Base-by-base conservation (phyloP, 2,113 vertebrate species). In the Promerops cafer region DNA sequence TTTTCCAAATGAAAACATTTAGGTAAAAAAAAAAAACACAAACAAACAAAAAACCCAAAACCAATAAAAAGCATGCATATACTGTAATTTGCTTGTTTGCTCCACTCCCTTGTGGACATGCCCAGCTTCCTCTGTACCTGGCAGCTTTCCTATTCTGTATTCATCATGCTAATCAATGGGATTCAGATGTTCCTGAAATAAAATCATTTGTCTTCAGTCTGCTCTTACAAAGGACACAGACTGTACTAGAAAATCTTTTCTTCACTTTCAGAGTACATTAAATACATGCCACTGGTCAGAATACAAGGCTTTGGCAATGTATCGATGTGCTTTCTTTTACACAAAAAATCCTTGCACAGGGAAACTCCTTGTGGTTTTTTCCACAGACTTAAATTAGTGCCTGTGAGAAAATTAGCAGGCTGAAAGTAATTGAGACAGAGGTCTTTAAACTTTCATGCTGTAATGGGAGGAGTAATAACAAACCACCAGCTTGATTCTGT, bases 71-170 rank as follows among this genome's bases (percentile, higher is more conserved):
- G 3, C 6, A 37, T 33, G 5, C 31, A 42, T 84, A 94, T 78
- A 42, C 65, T 89, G 57, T 89, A 94, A 91, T 94, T 92, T 94
- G 20, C 74, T 89, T 91, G 69, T 93, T 95, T 95, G 65, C 70
- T 94, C 65, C 66, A 85, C 74, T 96, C 77, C 83, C 87, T 87
- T 76, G n/a, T 91, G 94, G 84, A 91, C 84, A 89, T 93, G 93
- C 81, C 87, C 65, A 87, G 94, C 70, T 96, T 94, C 89, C 93
- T 95, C 63, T 93, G 65, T 91, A 96, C 81, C 93, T 95, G 94
- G 93, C 95, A 96, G 35, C 84, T 87, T 96, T 96, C 89, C 91
- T 96, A 65, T 76, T 71, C 78, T 72, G 70, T 76, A 60, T 84
- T 94, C 87, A 89, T 87, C 91, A 65, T 35, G 23, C 70, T 96